Percentiles rank a stretch among this genome's conserved stretches.
Evolutionary conservation across 2,113 vertebrate species (phyloP).

Genomic region (Anarhynchus alexandrinus): DNA sequence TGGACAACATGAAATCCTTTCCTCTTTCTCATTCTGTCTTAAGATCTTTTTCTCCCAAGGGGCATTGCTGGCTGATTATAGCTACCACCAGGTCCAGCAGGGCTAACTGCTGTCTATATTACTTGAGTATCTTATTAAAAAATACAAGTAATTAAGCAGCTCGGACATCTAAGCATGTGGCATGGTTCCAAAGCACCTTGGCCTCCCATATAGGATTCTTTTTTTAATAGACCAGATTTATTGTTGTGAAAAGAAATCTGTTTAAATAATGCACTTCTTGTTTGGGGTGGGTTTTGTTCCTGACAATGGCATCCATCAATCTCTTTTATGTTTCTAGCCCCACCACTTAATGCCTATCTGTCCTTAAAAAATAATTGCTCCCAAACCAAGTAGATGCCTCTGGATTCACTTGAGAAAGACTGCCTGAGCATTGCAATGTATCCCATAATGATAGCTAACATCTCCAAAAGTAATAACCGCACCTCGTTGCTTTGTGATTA

Average conservation of each 20-base stretch:
- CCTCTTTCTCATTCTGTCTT: background rate
- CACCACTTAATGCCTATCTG: background rate
- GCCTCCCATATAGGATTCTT: too few relatives aligned
- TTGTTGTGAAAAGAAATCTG: background rate
- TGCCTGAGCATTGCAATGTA: background rate
- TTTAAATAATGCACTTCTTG: background rate
- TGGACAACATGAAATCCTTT: background rate
- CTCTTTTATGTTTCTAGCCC: background rate
- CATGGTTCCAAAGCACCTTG: background rate
- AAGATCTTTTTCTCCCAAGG: background rate
- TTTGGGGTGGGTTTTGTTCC: background rate
- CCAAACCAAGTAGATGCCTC: background rate
- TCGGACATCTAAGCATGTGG: background rate
- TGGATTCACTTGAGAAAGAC: background rate
- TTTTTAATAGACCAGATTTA: background rate
- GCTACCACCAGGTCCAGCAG: background rate
- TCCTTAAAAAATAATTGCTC: constrained; percentile 1
- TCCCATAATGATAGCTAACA: background rate
- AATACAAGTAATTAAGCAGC: background rate
- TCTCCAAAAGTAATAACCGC: constrained; percentile 6
- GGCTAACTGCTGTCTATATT: background rate
- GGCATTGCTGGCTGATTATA: background rate
- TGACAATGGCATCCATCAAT: background rate
- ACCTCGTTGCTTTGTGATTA: constrained; percentile 55
- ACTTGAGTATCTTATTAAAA: background rate